Evolutionary conservation across 2,888 invertebrate genomes (phyloP), one percentile per base, ranked within the genome.

Genomic region (Noctua comes): DNA sequence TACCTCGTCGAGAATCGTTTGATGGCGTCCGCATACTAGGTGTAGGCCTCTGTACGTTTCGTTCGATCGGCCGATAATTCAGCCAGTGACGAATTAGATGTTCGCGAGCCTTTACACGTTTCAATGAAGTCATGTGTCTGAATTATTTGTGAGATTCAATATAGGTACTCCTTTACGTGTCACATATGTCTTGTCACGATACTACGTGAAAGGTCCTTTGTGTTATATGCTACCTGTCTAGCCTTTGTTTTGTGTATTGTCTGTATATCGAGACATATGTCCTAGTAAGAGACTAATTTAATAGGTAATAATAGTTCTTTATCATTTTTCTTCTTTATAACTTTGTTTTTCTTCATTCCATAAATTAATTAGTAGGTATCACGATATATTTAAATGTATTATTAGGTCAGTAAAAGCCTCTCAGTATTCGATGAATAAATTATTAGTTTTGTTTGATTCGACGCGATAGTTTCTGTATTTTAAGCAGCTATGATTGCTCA

Each of bases 381-480:
- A 18, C 8, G 7, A 8, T 18, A 24, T 18, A 54, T 77, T 73
- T 73, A 46, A 86, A 81, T 79, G 48, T 27, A 59, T 77, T 75
- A 84, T 76, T n/a, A 77, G 72, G 18, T 59, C 54, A 62, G 65
- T 72, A 57, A 73, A 86, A 81, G 66, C 62, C 27, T 79, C 27
- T 72, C 64, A 68, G 24, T 59, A 73, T 68, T 62, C n/a, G 24
- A 40, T 85, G 76, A 85, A 85, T 85, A 79, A 82, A 77, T 79
- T 54, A 85, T 82, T 36, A 40, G 40, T 59, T 31, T 64, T 24
- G 24, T 36, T 68, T 18, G 10, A 62, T 59, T 59, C 46, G 68
- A 66, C 51, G 6, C 40, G 43, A 79, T 64, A 21, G 68, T 51
- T 54, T 46, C 1, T 13, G 51, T 75, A 69, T 76, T 68, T 68